Conservation (phyloP, 2,113 vertebrate genomes). For the Salvator merianae region DNA sequence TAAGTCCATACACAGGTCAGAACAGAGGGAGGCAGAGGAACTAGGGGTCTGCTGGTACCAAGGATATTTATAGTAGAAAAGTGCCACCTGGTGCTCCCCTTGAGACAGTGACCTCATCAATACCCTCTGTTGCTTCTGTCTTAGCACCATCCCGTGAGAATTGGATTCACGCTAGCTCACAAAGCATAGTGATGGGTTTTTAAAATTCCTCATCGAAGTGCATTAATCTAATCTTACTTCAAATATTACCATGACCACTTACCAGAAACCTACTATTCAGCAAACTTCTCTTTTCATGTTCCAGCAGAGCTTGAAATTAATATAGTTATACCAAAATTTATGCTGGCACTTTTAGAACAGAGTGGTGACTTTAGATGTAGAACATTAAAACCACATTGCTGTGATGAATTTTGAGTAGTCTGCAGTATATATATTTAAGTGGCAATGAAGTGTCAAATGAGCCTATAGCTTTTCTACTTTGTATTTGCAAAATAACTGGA, state of each 20-base stretch:
- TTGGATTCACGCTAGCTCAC: not conserved
- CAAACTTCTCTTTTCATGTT: not conserved
- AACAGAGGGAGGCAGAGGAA: too few relatives aligned
- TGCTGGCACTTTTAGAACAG: not conserved
- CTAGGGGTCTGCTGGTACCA: too few relatives aligned
- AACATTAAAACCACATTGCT: not conserved
- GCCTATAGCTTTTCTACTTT: not conserved
- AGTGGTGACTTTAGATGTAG: not conserved
- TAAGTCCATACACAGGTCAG: too few relatives aligned
- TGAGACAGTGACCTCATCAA: too few relatives aligned
- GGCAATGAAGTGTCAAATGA: not conserved
- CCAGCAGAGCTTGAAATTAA: constrained; percentile 12
- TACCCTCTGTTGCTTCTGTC: too few relatives aligned
- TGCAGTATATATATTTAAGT: not conserved
- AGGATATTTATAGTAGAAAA: too few relatives aligned
- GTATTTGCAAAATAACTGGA: not conserved
- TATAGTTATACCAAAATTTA: not conserved
- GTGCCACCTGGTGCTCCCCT: too few relatives aligned
- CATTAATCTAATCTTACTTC: not conserved
- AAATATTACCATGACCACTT: not conserved
- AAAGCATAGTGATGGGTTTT: not conserved
- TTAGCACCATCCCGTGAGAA: not conserved
- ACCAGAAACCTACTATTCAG: not conserved
- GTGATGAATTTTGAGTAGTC: not conserved
- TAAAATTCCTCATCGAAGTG: not conserved